Evolutionary conservation across 2,797 vertebrate genomes (phyloP).

Genomic region (Euthynnus affinis): DNA sequence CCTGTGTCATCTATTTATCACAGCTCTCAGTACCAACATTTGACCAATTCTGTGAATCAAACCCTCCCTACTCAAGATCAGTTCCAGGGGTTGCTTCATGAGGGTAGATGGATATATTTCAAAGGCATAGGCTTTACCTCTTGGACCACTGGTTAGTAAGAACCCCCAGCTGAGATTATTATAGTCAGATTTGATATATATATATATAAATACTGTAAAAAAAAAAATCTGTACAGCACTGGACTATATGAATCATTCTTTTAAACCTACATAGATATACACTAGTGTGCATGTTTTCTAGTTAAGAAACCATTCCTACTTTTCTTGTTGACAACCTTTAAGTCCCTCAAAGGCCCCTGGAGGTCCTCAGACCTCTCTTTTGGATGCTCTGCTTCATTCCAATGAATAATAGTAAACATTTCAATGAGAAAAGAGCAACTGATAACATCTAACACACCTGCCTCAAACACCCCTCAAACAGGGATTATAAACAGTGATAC

Average conservation of each 20-base stretch:
- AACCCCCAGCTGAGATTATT: not conserved
- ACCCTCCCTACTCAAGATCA: not conserved
- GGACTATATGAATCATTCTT: too few species aligned
- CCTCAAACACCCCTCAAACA: not conserved
- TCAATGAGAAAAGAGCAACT: not conserved
- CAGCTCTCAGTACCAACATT: slow-evolving; percentile 56
- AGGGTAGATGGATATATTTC: not conserved
- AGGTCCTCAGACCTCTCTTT: not conserved
- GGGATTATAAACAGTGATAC: not conserved
- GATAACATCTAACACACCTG: slow-evolving; percentile 1
- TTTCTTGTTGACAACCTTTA: not conserved
- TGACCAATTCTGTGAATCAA: slow-evolving; percentile 52
- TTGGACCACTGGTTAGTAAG: not conserved
- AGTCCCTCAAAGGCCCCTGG: not conserved
- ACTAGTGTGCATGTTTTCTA: not conserved
- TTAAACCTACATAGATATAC: not conserved
- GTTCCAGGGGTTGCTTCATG: not conserved
- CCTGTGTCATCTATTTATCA: slow-evolving; percentile 73
- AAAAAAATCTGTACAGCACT: too few species aligned
- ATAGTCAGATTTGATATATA: not conserved
- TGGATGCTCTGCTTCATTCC: not conserved
- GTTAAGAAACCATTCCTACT: not conserved
- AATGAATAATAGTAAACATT: not conserved
- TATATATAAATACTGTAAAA: too few species aligned
- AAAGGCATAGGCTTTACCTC: not conserved